Conservation (phyloP, 1,140 invertebrate genomes). For the Panulirus ornatus region DNA sequence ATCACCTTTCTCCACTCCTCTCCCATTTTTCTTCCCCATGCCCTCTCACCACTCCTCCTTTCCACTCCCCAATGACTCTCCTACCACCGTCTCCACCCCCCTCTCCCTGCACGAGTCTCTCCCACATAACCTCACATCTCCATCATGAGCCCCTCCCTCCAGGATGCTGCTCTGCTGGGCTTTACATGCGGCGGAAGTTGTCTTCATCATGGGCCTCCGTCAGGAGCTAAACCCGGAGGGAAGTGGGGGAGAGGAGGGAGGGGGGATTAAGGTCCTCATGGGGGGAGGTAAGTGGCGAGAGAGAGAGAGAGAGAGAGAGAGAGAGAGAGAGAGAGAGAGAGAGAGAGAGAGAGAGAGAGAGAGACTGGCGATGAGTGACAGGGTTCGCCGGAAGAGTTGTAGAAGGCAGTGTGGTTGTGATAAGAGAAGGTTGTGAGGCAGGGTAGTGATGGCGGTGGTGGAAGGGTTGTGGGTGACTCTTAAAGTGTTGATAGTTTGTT, state of each 20-base stretch:
- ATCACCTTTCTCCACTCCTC: background rate
- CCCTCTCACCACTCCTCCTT: background rate
- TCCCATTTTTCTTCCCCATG: background rate
- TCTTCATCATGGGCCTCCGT: no score
- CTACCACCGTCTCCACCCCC: background rate
- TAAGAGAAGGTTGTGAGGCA: background rate
- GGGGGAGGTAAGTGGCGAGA: no score
- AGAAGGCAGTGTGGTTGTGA: background rate
- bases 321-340: slow-evolving; percentile 8
- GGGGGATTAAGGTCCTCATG: background rate
- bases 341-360: background rate
- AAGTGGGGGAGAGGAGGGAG: background rate
- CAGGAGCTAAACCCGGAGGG: no score
- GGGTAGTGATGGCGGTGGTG: background rate
- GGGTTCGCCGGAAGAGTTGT: background rate
- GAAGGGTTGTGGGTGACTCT: background rate
- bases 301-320: slow-evolving; percentile 18
- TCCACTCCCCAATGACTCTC: background rate
- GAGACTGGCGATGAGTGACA: background rate
- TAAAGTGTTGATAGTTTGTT: background rate
- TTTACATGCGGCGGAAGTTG: no score
- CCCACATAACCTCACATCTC: no score
- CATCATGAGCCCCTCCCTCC: no score
- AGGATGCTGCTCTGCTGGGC: no score
- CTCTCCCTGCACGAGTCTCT: background rate